These are phyloP conservation scores for Myrmophylax atrothorax DNA, from an alignment of 2,113 vertebrate genomes.

Conservation along the genomic window DNA sequence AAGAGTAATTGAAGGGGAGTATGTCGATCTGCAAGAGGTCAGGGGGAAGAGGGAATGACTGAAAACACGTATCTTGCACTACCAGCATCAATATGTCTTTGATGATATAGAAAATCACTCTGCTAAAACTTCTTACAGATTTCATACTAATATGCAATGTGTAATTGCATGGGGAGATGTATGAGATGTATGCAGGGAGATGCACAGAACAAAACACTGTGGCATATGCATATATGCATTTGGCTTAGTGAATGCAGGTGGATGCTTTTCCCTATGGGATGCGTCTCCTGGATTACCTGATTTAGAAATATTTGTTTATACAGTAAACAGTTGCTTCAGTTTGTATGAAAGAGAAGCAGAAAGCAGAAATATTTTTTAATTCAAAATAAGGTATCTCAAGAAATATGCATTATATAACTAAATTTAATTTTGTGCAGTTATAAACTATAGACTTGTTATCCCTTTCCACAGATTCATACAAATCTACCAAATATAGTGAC, in stretches of 20 bases:
- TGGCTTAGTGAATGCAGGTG: background rate
- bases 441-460: background rate
- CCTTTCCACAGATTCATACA: background rate
- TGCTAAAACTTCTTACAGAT: conserved; percentile 36
- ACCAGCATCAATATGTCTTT: background rate
- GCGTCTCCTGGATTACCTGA: background rate
- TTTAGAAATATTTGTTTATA: conserved; percentile 19
- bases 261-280: background rate
- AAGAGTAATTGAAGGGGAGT: conserved; percentile 36
- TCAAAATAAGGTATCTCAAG: conserved; percentile 28
- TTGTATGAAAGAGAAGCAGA: background rate
- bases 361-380: background rate
- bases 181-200: background rate
- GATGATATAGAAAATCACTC: conserved; percentile 9
- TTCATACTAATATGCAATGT: background rate
- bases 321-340: background rate
- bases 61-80: conserved; percentile 9
- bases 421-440: conserved; percentile 15
- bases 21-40: background rate
- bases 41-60: conserved; percentile 24
- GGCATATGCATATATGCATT: background rate
- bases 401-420: background rate
- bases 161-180: background rate
- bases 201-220: background rate
- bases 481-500: conserved; percentile 13